Evolutionary conservation across 2,797 vertebrate species (phyloP), one percentile per base, ranked within the genome.

Genomic region (Rhodeus uyekii): DNA sequence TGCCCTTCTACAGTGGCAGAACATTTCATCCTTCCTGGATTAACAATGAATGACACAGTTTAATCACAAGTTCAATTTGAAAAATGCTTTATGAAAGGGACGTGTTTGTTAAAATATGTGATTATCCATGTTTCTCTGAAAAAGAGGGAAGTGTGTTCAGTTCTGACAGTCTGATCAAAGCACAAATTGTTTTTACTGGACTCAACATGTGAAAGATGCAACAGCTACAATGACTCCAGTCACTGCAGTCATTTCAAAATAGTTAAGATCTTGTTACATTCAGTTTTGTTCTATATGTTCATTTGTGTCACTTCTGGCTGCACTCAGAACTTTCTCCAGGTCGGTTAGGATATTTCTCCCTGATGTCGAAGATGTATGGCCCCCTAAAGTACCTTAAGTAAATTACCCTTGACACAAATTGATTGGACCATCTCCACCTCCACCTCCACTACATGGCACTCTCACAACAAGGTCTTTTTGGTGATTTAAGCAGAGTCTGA

Each of bases 11-110:
- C 73, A 19, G 5, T n/a, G 27, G 24, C 73, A 19, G 38, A 75
- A 75, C 24, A 19, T 60, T 60, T 60, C 24, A 75, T 75, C 50
- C 36, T 60, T 60, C 36, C 73, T 75, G 73, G 73, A 75, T 75
- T 75, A 60, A 75, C 16, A 1, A 36, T 42, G 53, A 50, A 42
- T 42, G 53, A 42, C 36, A 60, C 14, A 0, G 73, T 60, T 60
- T 75, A 75, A 75, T 75, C 73, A 75, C 1, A 19, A 29, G 0
- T 42, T 18, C 5, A 60, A 75, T 75, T 60, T 39, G n/a, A 60
- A 58, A 67, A 42, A 75, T 75, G 53, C 36, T 42, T 75, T 42
- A 75, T 18, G 5, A 75, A 75, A 55, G 32, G 32, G 32, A 55
- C 36, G 10, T 5, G 53, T 29, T 42, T 58, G n/a, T 42, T 42